These are phyloP conservation scores for Mechanitis messenoides DNA, from an alignment of 2,888 invertebrate genomes.

Conservation along the genomic window DNA sequence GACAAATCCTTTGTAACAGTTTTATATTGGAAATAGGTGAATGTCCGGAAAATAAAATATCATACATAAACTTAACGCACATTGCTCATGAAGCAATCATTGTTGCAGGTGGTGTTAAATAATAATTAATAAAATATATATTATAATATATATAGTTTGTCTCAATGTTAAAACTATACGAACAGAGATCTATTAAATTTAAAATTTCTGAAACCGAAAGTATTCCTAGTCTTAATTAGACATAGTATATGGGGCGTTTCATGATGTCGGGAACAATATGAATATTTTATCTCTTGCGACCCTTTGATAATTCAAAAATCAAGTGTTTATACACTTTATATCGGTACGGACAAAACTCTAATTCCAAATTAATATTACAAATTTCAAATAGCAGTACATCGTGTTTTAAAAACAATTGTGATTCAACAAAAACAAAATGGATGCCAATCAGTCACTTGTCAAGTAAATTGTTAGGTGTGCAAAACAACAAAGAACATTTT, in stretches of 20 bases:
- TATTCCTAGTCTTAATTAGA: no score
- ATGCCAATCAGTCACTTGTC: background rate
- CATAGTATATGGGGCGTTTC: no score
- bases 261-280: no score
- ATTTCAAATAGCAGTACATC: background rate
- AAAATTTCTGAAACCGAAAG: no score
- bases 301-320: no score
- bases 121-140: background rate
- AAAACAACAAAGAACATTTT: background rate
- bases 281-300: no score
- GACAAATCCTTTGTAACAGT: background rate
- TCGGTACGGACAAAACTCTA: no score
- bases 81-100: background rate
- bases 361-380: no score
- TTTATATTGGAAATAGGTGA: slow-evolving; percentile 1
- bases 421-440: background rate
- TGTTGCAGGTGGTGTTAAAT: background rate
- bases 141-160: background rate
- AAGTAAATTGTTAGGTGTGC: background rate
- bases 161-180: no score
- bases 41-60: slow-evolving; percentile 2
- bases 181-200: no score
- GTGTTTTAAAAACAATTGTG: background rate
- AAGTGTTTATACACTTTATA: no score
- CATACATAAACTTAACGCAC: background rate